Base-by-base conservation (phyloP, 2,888 invertebrate species). In the Stenotaenia linearis region DNA sequence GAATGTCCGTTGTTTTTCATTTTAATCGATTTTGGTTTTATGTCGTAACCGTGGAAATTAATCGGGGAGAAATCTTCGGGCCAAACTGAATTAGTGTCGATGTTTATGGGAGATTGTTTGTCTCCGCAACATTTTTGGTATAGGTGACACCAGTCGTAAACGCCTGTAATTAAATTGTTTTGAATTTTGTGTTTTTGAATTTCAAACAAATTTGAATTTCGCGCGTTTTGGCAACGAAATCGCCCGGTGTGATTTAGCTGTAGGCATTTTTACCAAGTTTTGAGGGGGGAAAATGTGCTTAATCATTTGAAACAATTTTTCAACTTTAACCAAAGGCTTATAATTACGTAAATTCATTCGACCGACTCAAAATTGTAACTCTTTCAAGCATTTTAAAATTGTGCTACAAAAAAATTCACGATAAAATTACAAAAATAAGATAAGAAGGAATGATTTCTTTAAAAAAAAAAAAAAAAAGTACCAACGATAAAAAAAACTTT, bases 81-180 rank as follows among this genome's bases (percentile, higher is more conserved):
- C 10, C 89, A 83, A 0, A 91, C 88, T 1, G 89, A 86, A 7
- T 89, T 87, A 7, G 88, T 87, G 82, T 89, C 87, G 78, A 95
- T 90, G 86, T 93, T 90, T 82, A 95, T 92, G 0, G 95, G 95
- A 0, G 94, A 94, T 85, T 95, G 95, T 50, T 87, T 15, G n/a
- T 50, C 18, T 7, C 50, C 50, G 21, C 50, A 50, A n/a, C 50
- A 50, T 2, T n/a, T 50, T n/a, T 50, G 7, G 50, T 6, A 50
- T 18, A 50, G 50, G 18, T 50, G 50, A 50, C 50, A 50, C 50
- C 50, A 50, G 3, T 50, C 50, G 50, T 7, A 18, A 6, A 18
- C 50, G 18, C 50, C 50, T 50, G n/a, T n/a, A n/a, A n/a, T n/a
- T n/a, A n/a, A n/a, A n/a, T n/a, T n/a, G n/a, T n/a, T n/a, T n/a